Base-by-base conservation (phyloP, 2,888 invertebrate genomes). In the Ischnura elegans region DNA sequence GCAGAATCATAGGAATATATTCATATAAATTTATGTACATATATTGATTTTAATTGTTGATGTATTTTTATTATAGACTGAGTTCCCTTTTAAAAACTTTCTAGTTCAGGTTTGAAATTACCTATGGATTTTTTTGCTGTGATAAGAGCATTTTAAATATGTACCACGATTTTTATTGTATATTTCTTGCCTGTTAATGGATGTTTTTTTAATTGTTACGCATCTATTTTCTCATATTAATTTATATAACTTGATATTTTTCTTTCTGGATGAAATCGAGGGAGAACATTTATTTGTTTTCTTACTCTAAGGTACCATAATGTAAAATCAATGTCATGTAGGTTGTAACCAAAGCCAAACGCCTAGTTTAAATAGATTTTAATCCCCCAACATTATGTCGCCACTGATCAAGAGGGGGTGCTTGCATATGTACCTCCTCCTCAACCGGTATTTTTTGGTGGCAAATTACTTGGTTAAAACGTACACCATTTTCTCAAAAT, bases 41-140 rank as follows among this genome's bases (percentile, higher is more conserved):
- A 90, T 87, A 90, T 76, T 76, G 36, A 76, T 43, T 66, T 66
- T n/a, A 16, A 61, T 61, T 90, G 55, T 90, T 90, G 43, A 43
- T 90, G 55, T 90, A 29, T 90, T 90, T 90, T 90, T 90, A 90
- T 61, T 90, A 61, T 61, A 42, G 55, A 66, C 90, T 90, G 90
- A 61, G 55, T 90, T 90, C 86, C 46, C 47, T 90, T 61, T 66
- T 90, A 66, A 61, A n/a, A 90, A 90, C 42, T 90, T 90, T 36
- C 55, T 43, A 43, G 43, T 90, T 90, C 90, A 90, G 43, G 90
- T 66, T 16, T 66, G 43, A 42, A 29, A 66, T 21, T 43, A 90
- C 43, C 25, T 46, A 13, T 90, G 61, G 43, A 66, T 61, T 90
- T 90, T 25, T 90, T 87, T 90, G 55, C 90, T 90, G 90, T 90